phyloP scores from a whole-genome alignment of 2,888 invertebrate genomes.

The Patella depressa region DNA sequence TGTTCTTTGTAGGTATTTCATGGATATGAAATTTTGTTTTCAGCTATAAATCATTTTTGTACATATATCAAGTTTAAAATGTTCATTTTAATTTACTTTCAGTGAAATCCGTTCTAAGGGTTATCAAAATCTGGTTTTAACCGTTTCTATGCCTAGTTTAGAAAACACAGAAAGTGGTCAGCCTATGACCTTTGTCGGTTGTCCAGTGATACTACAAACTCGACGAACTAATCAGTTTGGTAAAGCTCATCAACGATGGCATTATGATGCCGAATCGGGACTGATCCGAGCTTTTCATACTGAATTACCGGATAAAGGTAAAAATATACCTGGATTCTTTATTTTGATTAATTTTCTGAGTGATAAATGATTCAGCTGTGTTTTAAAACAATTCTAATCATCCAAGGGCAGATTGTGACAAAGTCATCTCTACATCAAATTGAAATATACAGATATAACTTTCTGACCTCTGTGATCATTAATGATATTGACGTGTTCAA shows the following conservation, averaged over 20 bases:
- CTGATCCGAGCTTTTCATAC: conserved; percentile 66
- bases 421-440: no score
- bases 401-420: no score
- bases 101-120: conserved; percentile 66
- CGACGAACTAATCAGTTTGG: conserved; percentile 63
- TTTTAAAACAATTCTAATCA: no score
- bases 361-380: no score
- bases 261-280: conserved; percentile 64
- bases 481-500: no score
- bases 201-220: conserved; percentile 64
- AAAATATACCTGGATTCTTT: background rate
- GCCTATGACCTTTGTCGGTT: conserved; percentile 58
- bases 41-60: background rate
- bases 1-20: no score
- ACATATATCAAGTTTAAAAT: background rate
- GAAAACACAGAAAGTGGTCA: conserved; percentile 50
- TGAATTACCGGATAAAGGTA: conserved; percentile 67
- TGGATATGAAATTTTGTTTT: no score
- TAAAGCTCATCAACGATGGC: conserved; percentile 69
- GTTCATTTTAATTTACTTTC: conserved; percentile 24
- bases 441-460: no score
- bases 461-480: no score
- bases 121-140: conserved; percentile 62
- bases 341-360: no score
- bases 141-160: conserved; percentile 64